phyloP scores from a whole-genome alignment of 2,113 vertebrate genomes.

The Trochalopteron elliotii region DNA sequence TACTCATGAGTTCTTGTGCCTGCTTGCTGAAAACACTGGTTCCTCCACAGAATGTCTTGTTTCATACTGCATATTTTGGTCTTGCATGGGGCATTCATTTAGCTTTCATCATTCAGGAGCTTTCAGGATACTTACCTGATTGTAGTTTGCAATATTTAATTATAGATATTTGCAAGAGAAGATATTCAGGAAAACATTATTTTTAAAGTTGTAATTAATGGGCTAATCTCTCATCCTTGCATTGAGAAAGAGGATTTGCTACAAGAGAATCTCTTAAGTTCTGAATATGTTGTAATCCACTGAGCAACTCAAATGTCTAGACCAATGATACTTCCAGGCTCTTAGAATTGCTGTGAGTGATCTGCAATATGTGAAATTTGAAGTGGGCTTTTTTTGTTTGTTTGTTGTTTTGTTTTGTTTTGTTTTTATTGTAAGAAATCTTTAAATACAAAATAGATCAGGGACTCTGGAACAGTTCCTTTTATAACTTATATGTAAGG shows the following conservation, averaged over 20 bases:
- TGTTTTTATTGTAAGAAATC: neutral
- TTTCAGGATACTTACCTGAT: neutral
- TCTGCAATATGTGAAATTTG: neutral
- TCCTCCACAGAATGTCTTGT: neutral
- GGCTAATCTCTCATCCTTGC: neutral
- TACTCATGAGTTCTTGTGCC: neutral
- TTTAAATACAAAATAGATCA: neutral
- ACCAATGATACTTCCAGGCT: neutral
- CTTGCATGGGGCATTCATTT: neutral
- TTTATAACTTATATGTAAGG: neutral
- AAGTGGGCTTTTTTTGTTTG: rapidly evolving
- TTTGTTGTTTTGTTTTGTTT: no score
- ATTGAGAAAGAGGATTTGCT: neutral
- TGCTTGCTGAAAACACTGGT: neutral
- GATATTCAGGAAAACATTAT: neutral
- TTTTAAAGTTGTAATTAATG: neutral
- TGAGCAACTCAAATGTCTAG: neutral
- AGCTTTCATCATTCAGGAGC: neutral
- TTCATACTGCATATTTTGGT: neutral
- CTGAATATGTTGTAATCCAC: neutral
- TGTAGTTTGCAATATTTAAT: neutral
- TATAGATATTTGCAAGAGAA: neutral
- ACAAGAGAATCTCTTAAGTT: neutral
- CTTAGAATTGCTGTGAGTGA: neutral
- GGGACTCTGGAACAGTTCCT: neutral